phyloP scores from a whole-genome alignment of 2,888 invertebrate genomes.

The Athalia circularis region DNA sequence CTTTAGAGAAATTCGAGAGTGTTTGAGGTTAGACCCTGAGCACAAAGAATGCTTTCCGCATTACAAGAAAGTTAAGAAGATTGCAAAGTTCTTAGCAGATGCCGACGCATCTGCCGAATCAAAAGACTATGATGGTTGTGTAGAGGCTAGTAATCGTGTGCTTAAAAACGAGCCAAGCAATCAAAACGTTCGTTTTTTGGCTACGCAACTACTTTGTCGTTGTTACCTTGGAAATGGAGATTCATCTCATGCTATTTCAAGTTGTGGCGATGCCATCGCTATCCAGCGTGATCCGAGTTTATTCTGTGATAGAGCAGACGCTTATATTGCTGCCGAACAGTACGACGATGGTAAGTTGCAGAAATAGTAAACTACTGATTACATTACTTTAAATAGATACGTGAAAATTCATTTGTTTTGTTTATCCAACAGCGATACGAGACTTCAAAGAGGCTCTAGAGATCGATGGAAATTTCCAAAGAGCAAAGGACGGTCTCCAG shows the following conservation, averaged over 20 bases:
- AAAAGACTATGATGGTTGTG: conserved; percentile 82
- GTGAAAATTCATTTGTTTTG: conserved; percentile 3
- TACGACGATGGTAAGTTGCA: conserved; percentile 86
- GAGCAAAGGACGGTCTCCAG: conserved; percentile 92
- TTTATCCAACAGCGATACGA: conserved; percentile 81
- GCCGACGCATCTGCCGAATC: conserved; percentile 80
- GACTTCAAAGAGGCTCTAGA: conserved; percentile 92
- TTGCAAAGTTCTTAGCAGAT: conserved; percentile 86
- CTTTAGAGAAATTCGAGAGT: conserved; percentile 92
- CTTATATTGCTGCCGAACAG: conserved; percentile 91
- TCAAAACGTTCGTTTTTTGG: conserved; percentile 83
- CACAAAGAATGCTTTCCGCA: conserved; percentile 97
- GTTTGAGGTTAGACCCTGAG: conserved; percentile 97
- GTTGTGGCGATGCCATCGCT: conserved; percentile 88
- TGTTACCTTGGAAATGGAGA: conserved; percentile 86
- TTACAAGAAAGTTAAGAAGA: conserved; percentile 96
- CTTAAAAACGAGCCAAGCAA: conserved; percentile 83
- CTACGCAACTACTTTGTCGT: conserved; percentile 86
- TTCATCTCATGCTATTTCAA: conserved; percentile 82
- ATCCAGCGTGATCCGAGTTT: conserved; percentile 85
- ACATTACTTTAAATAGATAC: not conserved
- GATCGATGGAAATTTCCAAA: conserved; percentile 84
- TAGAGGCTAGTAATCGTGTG: conserved; percentile 81
- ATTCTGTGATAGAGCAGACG: conserved; percentile 94
- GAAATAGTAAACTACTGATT: not conserved